Conservation (phyloP, 2,113 vertebrate species). For the Brachyhypopomus gauderio region DNA sequence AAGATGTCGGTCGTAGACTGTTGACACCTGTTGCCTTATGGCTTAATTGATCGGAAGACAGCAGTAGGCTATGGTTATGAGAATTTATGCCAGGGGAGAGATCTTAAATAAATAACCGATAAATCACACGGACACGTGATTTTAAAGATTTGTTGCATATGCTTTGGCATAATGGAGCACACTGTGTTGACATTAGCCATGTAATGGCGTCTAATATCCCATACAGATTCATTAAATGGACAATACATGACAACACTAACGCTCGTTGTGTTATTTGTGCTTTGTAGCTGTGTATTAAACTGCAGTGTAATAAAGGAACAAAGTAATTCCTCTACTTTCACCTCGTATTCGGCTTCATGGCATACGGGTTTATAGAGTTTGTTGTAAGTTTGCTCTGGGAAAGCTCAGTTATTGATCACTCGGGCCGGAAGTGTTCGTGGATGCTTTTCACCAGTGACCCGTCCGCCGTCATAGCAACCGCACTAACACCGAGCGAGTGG, state of each 20-base stretch:
- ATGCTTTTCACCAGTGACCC: conserved; percentile 27
- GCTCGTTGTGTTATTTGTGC: background rate
- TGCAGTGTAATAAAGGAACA: background rate
- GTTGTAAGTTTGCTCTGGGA: too few species aligned
- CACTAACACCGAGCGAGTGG: background rate
- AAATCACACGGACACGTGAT: background rate
- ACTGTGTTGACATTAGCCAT: background rate
- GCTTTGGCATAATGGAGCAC: background rate
- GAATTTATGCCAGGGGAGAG: too few species aligned
- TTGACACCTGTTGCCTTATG: conserved; percentile 54
- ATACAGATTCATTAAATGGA: background rate
- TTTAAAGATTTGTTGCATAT: background rate
- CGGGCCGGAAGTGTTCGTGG: too few species aligned
- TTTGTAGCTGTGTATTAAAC: background rate
- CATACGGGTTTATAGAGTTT: too few species aligned
- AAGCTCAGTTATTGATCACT: too few species aligned
- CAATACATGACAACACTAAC: background rate
- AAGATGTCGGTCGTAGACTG: conserved; percentile 17
- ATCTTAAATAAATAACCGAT: background rate
- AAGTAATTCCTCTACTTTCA: background rate
- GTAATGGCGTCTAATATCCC: background rate
- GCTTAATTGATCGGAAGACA: background rate
- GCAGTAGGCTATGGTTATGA: conserved; percentile 4
- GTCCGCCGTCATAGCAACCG: conserved; percentile 42
- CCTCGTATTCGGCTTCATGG: background rate